Evolutionary conservation across 2,888 invertebrate genomes (phyloP), one percentile per base, ranked within the genome.

Genomic region (Drosophila falleni): DNA sequence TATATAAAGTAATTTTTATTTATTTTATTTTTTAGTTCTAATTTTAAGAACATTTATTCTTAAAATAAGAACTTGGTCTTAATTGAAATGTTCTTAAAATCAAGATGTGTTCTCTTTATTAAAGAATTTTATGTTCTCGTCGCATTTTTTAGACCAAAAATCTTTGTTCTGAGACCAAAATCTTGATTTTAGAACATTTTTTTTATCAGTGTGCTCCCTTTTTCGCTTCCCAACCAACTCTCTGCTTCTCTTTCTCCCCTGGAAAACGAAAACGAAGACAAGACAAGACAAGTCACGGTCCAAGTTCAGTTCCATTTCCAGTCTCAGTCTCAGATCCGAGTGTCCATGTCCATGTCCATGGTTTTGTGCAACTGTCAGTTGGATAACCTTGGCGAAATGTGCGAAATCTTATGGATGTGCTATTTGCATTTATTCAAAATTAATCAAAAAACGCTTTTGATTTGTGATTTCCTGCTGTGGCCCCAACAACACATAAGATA

Each of bases 401-500:
- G 56, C 73, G 59, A 60, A 51, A 51, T 71, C 63, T 76, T 58
- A 49, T 55, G 41, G 51, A 69, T 80, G 80, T 82, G 71, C 75
- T 81, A 76, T 80, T 78, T 80, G 84, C 79, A 89, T 89, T 85
- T 89, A 89, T 88, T 86, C 86, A 86, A 90, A 91, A 91, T 91
- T 91, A 91, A 91, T 91, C 91, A 90, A 90, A 91, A 49, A 81
- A 67, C 74, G 76, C 71, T 82, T 88, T 82, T 90, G 89, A 91
- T 88, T 90, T 89, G 91, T 88, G 91, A 90, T 89, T 91, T 91
- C 91, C 91, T 89, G 91, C 90, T 91, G 90, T 72, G 90, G 68
- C 54, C 64, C 64, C 51, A 19, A 8, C 10, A 42, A 0, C 44
- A 0, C 44, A 19, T 19, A 42, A 29, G 42, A 50, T 50, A 29